phyloP scores from a whole-genome alignment of 2,888 invertebrate species.

The Leptopilina syphax region DNA sequence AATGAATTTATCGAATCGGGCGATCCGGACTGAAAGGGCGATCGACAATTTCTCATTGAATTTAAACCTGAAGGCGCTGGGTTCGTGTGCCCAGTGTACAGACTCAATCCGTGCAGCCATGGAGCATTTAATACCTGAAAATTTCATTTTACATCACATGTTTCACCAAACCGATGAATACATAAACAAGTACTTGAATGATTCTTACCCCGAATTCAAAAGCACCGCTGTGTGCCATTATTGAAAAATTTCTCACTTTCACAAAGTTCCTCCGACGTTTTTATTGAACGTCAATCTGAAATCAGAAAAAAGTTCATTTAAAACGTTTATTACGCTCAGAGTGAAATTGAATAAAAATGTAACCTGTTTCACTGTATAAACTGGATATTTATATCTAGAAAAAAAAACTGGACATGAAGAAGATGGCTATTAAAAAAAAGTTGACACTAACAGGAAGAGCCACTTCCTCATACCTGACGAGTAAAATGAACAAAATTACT shows the following conservation, averaged over 20 bases:
- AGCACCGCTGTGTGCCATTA: neutral
- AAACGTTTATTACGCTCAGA: too few relatives aligned
- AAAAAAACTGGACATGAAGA: neutral
- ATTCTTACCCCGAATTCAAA: constrained; percentile 3
- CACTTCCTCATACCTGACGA: constrained; percentile 8
- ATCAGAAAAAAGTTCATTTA: neutral
- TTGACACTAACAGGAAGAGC: constrained; percentile 8
- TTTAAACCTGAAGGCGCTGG: neutral
- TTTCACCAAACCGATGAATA: too few relatives aligned
- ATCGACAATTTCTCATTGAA: constrained; percentile 8
- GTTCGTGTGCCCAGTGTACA: neutral
- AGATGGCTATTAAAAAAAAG: neutral
- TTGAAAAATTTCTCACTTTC: neutral
- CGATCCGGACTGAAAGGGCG: constrained; percentile 6
- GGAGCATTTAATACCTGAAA: neutral
- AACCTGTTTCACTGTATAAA: neutral
- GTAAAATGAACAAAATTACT: neutral
- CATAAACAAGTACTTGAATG: too few relatives aligned
- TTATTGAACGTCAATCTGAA: neutral
- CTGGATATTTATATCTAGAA: neutral
- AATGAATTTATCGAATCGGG: constrained; percentile 5
- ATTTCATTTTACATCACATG: too few relatives aligned
- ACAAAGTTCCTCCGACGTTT: neutral
- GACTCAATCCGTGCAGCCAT: neutral
- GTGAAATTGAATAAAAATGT: too few relatives aligned